Evolutionary conservation across 2,113 vertebrate genomes (phyloP).

Genomic region (Chinchilla lanigera): DNA sequence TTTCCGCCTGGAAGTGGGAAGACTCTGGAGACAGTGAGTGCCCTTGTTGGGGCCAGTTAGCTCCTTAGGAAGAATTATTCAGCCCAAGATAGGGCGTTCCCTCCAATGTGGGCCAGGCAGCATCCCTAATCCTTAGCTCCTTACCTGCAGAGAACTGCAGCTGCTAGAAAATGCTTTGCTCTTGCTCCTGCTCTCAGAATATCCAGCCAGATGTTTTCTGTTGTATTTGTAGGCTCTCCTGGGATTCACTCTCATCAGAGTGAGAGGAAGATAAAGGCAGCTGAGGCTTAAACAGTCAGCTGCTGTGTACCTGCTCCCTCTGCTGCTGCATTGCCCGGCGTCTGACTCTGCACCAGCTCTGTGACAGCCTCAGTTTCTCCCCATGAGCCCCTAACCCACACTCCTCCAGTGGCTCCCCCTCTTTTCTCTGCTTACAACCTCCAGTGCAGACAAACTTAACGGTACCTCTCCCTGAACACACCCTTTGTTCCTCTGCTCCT

Average conservation of each 20-base stretch:
- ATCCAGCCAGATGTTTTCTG: constrained; percentile 79
- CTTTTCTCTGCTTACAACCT: not conserved
- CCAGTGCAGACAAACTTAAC: not conserved
- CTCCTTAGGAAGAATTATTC: not conserved
- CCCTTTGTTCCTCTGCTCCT: not conserved
- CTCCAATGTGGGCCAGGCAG: not conserved
- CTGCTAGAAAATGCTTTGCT: constrained; percentile 61
- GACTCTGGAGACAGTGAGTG: not conserved
- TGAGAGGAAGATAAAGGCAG: constrained; percentile 75
- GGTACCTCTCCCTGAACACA: not conserved
- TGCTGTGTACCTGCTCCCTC: constrained; percentile 51
- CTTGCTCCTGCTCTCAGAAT: constrained; percentile 27
- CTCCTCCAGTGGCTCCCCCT: not conserved
- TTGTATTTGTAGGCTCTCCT: constrained; percentile 68
- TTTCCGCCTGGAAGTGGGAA: not conserved
- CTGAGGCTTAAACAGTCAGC: constrained; percentile 71
- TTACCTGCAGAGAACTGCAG: constrained; percentile 72
- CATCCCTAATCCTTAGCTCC: not conserved
- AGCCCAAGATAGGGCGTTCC: not conserved
- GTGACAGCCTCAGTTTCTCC: constrained; percentile 10
- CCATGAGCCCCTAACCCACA: not conserved
- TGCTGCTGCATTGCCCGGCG: not conserved
- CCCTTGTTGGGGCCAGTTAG: not conserved
- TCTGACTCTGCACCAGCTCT: not conserved
- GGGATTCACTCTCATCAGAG: constrained; percentile 74